Conservation (phyloP, 2,797 vertebrate species). For the Urosaurus nigricauda region DNA sequence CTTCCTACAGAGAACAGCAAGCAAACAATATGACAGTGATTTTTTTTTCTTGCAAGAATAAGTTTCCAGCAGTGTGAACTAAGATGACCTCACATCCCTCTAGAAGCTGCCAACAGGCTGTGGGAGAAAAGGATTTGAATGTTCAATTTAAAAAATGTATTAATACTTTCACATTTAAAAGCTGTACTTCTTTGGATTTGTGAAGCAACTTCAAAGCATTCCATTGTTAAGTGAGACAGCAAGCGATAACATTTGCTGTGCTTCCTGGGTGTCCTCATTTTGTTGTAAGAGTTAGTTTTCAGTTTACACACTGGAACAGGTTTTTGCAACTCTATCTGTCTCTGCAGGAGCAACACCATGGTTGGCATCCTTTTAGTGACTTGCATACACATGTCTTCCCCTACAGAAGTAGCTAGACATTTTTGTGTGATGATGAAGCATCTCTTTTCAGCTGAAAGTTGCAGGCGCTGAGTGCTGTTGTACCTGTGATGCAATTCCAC, state of each 20-base stretch:
- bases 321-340: background rate
- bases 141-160: no score
- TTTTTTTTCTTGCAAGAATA: background rate
- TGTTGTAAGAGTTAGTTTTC: background rate
- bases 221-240: background rate
- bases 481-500: background rate
- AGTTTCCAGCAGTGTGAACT: background rate
- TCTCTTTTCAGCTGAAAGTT: no score
- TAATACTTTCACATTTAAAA: constrained; percentile 6
- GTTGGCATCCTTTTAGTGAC: no score
- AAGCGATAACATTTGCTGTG: background rate
- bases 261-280: background rate
- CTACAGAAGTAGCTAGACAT: no score
- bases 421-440: no score
- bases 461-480: no score
- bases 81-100: background rate
- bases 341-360: background rate
- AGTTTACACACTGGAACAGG: background rate
- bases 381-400: no score
- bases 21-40: background rate
- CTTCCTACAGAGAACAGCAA: background rate
- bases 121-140: constrained; percentile 4
- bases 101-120: background rate
- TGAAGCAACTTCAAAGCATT: background rate
- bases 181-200: background rate